A percentile compares a stretch with the other conserved stretches of the same genome.
Conservation (phyloP, 2,888 invertebrate species). For the Timema cristinae region DNA sequence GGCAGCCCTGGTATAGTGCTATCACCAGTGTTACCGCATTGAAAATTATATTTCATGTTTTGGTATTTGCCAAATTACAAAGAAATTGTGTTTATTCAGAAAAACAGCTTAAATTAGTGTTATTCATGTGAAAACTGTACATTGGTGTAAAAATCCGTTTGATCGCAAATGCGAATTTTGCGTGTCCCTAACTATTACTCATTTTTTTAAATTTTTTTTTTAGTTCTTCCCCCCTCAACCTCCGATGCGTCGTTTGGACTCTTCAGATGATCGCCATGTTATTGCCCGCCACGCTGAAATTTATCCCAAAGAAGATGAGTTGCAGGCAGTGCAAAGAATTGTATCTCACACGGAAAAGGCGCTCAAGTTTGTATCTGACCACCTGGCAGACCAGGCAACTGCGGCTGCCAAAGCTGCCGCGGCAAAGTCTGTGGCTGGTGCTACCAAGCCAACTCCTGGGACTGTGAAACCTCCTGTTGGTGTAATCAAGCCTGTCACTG, state of each 20-base stretch:
- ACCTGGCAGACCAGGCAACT: constrained; percentile 62
- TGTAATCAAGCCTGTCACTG: not conserved
- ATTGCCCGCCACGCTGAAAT: constrained; percentile 89
- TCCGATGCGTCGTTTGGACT: constrained; percentile 75
- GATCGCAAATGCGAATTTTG: no score
- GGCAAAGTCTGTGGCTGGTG: constrained; percentile 19
- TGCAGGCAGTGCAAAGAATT: constrained; percentile 84
- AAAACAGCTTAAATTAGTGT: not conserved
- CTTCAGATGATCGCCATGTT: constrained; percentile 94
- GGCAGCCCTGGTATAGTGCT: no score
- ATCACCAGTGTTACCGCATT: no score
- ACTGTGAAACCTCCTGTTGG: not conserved
- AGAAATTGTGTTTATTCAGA: no score
- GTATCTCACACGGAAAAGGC: constrained; percentile 92
- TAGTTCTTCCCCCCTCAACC: constrained; percentile 41
- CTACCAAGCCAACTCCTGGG: not conserved
- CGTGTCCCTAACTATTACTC: no score
- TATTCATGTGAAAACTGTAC: no score
- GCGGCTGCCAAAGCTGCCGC: constrained; percentile 24
- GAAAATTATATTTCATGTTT: no score
- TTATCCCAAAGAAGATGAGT: constrained; percentile 87
- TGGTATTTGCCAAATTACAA: not conserved
- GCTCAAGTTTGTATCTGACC: constrained; percentile 90
- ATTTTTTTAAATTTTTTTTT: constrained; percentile 26
- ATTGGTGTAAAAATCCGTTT: no score